phyloP scores from a whole-genome alignment of 2,888 invertebrate genomes.

The Tromatobia lineatoria region DNA sequence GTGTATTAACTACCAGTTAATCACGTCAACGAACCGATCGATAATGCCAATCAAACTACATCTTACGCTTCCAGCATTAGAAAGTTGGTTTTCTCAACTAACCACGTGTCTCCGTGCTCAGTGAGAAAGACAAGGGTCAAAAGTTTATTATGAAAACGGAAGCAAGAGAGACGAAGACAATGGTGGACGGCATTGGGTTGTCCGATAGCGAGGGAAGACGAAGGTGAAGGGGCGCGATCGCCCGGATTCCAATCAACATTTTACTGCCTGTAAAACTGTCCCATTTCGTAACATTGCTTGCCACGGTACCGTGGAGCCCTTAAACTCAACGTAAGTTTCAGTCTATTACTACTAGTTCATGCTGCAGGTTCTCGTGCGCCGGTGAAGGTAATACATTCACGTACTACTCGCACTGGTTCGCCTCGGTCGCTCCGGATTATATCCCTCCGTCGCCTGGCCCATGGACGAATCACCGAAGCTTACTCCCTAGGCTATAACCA shows the following conservation, averaged over 20 bases:
- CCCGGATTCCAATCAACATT: constrained; percentile 82
- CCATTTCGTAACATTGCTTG: constrained; percentile 80
- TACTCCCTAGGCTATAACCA: constrained; percentile 1
- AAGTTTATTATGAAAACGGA: constrained; percentile 63
- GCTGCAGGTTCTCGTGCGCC: constrained; percentile 11
- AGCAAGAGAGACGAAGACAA: constrained; percentile 20
- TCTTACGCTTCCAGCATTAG: too few relatives aligned
- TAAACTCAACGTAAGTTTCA: constrained; percentile 78
- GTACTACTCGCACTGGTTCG: constrained; percentile 24
- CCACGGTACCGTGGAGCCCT: constrained; percentile 74
- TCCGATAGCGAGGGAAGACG: constrained; percentile 58
- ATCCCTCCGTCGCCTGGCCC: constrained; percentile 42
- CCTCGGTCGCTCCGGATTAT: constrained; percentile 39
- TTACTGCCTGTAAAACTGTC: constrained; percentile 82
- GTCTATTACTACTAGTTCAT: constrained; percentile 73
- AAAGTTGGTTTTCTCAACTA: too few relatives aligned
- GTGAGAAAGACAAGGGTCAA: constrained; percentile 50
- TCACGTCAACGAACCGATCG: too few relatives aligned
- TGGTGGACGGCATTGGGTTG: constrained; percentile 2
- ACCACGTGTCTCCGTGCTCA: too few relatives aligned
- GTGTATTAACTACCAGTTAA: too few relatives aligned
- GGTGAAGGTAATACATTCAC: constrained; percentile 11
- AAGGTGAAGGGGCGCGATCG: constrained; percentile 71
- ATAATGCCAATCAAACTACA: too few relatives aligned
- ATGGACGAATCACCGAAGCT: constrained; percentile 37